Evolutionary conservation across 2,113 vertebrate species (phyloP).

Genomic region (Dendropsophus ebraccatus): DNA sequence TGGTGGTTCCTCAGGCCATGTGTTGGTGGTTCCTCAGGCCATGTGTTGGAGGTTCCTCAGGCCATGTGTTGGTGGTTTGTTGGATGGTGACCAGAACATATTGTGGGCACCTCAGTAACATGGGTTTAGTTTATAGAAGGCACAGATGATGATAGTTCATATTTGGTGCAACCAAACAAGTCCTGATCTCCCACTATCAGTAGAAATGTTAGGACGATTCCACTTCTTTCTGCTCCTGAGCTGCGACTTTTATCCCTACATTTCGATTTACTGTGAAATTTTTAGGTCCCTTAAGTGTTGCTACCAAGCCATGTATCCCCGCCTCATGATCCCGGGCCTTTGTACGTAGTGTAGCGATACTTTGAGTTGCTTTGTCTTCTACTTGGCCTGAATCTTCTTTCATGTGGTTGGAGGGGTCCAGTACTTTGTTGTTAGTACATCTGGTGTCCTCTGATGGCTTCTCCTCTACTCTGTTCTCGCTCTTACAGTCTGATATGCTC

Average conservation of each 20-base stretch:
- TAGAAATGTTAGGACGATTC: neutral
- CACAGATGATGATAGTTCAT: neutral
- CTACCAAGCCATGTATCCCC: slow-evolving; percentile 70
- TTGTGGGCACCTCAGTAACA: neutral
- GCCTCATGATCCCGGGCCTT: slow-evolving; percentile 80
- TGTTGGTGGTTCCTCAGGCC: neutral
- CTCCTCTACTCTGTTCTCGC: neutral
- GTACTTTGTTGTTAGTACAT: slow-evolving; percentile 56
- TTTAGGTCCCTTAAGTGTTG: neutral
- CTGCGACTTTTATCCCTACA: neutral
- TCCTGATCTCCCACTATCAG: neutral
- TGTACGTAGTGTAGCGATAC: slow-evolving; percentile 78
- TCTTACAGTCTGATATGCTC: slow-evolving; percentile 29
- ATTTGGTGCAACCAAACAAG: neutral
- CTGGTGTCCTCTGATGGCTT: neutral
- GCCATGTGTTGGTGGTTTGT: neutral
- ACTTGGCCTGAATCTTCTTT: slow-evolving; percentile 60
- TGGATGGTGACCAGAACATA: neutral
- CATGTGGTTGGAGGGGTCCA: neutral
- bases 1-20: neutral
- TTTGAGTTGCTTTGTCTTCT: slow-evolving; percentile 69
- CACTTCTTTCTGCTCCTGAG: neutral
- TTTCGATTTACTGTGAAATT: neutral
- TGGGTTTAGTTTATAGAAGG: neutral
- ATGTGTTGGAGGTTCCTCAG: neutral